Evolutionary conservation across 2,797 vertebrate genomes (phyloP).

Genomic region (Chelidonichthys spinosus): DNA sequence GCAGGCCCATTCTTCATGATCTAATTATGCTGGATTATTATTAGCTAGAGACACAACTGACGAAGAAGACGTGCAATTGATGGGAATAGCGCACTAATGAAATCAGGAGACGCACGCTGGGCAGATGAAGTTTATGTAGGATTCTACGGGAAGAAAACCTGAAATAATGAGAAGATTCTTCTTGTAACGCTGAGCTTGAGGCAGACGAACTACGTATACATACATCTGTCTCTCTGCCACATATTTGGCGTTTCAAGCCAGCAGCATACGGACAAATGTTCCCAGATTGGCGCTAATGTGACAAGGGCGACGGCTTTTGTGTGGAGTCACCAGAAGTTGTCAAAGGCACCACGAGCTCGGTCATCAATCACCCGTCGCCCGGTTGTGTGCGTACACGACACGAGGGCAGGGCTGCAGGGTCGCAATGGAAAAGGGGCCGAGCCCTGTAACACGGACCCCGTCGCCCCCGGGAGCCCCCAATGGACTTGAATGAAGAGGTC

Average conservation of each 20-base stretch:
- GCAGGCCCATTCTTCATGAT: conserved; percentile 77
- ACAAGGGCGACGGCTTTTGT: conserved; percentile 81
- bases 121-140: conserved; percentile 51
- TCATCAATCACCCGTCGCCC: conserved; percentile 85
- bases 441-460: conserved; percentile 66
- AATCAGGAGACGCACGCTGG: conserved; percentile 68
- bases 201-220: conserved; percentile 25
- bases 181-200: conserved; percentile 21
- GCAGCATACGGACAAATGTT: conserved; percentile 64
- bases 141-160: conserved; percentile 35
- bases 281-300: conserved; percentile 76
- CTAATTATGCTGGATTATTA: conserved; percentile 81
- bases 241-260: conserved; percentile 38
- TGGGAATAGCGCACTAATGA: conserved; percentile 73
- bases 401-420: conserved; percentile 70
- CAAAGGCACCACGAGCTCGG: conserved; percentile 78
- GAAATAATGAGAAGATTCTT: conserved; percentile 4
- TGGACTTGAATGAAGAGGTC: conserved; percentile 80
- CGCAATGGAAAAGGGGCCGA: conserved; percentile 61
- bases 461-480: conserved; percentile 68
- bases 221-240: conserved; percentile 43
- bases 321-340: conserved; percentile 77
- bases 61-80: conserved; percentile 67
- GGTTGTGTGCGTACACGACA: conserved; percentile 80
- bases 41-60: conserved; percentile 78